A percentile compares a stretch with the other conserved stretches of the same genome.
Conservation (phyloP, 2,113 vertebrate species). For the Grus americana region DNA sequence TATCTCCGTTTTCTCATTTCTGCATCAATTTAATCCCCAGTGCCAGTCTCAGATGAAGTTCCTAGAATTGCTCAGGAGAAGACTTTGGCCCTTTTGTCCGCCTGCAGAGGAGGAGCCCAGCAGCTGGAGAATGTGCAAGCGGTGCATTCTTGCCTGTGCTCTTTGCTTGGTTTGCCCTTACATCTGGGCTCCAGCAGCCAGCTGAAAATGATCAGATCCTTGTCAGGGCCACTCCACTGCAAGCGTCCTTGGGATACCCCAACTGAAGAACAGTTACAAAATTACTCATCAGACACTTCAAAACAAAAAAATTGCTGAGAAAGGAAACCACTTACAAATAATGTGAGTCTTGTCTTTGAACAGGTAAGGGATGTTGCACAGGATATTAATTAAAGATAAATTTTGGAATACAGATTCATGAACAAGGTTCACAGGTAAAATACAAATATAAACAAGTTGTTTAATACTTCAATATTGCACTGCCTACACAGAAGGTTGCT, state of each 20-base stretch:
- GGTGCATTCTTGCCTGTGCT: constrained; percentile 8
- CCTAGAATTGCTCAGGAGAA: not conserved
- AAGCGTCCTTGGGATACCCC: not conserved
- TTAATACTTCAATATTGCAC: not conserved
- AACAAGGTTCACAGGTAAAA: not conserved
- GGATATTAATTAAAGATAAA: not conserved
- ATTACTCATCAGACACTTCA: not conserved
- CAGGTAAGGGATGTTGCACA: not conserved
- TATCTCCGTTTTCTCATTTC: not conserved
- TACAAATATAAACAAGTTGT: not conserved
- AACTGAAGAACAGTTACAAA: not conserved
- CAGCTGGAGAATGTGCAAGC: constrained; percentile 55
- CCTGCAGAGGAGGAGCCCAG: constrained; percentile 44
- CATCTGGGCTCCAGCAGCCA: constrained; percentile 1
- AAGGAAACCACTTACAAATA: not conserved
- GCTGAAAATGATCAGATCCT: not conserved
- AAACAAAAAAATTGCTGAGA: not conserved
- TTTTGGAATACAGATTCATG: not conserved
- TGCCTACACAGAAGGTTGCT: not conserved
- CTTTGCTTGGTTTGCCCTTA: not conserved
- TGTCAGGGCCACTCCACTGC: not conserved
- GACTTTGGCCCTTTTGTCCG: constrained; percentile 31
- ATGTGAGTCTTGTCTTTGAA: rapidly evolving
- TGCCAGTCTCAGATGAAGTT: not conserved
- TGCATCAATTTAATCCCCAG: not conserved